Evolutionary conservation across 2,113 vertebrate genomes (phyloP), one percentile per base, ranked within the genome.

Genomic region (Calidris pugnax): DNA sequence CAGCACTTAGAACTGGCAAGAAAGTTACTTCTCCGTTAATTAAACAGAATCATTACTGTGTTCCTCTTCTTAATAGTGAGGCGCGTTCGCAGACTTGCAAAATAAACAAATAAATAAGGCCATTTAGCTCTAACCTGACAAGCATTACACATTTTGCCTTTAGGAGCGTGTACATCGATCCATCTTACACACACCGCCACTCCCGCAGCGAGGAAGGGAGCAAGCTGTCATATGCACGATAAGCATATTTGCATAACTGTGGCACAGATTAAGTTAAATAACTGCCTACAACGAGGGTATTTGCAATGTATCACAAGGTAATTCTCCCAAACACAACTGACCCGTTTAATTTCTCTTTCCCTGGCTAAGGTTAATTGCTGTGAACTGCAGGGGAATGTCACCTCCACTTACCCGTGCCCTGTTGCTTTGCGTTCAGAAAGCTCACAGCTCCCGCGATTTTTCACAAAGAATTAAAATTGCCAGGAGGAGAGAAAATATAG

Each of bases 11-110:
- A 87, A 95, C 73, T 23, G 73, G 69, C 96, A 89, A 69, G 84
- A 91, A 95, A 89, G 89, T 94, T 87, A 78, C 80, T 91, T 92
- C 73, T 93, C 84, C 2, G 4, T 73, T 95, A 96, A 96, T 94
- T 92, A 97, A 92, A 85, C 27, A 57, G 84, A 89, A 96, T 95
- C 90, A 89, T 95, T 90, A 72, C 89, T 2, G 5, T 20, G 18
- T 85, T 93, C 28, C 55, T 87, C 80, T 89, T 91, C 84, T 81
- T 89, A 92, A 91, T 59, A 74, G 73, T 6, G 20, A 92, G 53
- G 57, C 1, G 0, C 45, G 12, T 79, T 75, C 32, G 8, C 12
- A 57, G 86, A 24, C 57, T 89, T 93, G 80, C 77, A 96, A 95
- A 95, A 83, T 73, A 87, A 93, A 82, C 71, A 85, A 89, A 95